Percentiles rank a stretch among this genome's conserved stretches.
These are phyloP conservation scores for Polyodon spathula DNA, from an alignment of 2,113 vertebrate species.

Conservation along the genomic window DNA sequence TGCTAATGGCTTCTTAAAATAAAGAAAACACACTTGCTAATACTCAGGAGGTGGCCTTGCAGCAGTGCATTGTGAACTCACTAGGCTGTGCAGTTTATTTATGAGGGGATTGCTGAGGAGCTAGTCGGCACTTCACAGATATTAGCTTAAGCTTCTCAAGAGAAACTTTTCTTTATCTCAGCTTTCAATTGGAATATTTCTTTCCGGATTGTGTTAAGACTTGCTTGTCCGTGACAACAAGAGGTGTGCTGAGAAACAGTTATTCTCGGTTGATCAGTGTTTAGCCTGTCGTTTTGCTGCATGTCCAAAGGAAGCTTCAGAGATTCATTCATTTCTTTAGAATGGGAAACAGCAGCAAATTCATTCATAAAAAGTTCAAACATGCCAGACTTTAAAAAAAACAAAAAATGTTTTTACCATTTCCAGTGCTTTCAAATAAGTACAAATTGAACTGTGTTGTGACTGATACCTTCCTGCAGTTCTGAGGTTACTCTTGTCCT, in stretches of 20 bases:
- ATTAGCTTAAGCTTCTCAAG: not conserved
- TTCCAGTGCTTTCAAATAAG: too few relatives aligned
- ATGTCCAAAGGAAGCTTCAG: not conserved
- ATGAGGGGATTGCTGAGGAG: not conserved
- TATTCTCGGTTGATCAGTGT: not conserved
- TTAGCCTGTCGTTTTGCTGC: not conserved
- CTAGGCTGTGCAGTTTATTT: not conserved
- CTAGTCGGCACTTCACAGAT: not conserved
- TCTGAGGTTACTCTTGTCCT: too few relatives aligned
- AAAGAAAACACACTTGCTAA: not conserved
- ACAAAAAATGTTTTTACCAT: too few relatives aligned
- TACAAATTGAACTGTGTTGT: too few relatives aligned
- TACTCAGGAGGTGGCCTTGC: not conserved
- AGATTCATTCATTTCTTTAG: not conserved
- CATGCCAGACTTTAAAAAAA: too few relatives aligned
- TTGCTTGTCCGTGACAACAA: conserved; percentile 1
- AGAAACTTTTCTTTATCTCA: not conserved
- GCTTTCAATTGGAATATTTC: not conserved
- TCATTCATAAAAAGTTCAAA: too few relatives aligned
- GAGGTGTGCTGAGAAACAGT: not conserved
- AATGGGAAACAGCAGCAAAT: not conserved
- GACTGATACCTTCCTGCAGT: too few relatives aligned
- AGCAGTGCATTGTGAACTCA: not conserved
- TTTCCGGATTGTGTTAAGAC: not conserved
- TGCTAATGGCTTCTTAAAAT: conserved; percentile 5